Conservation (phyloP, 2,888 invertebrate species). For the Hypena proboscidalis region DNA sequence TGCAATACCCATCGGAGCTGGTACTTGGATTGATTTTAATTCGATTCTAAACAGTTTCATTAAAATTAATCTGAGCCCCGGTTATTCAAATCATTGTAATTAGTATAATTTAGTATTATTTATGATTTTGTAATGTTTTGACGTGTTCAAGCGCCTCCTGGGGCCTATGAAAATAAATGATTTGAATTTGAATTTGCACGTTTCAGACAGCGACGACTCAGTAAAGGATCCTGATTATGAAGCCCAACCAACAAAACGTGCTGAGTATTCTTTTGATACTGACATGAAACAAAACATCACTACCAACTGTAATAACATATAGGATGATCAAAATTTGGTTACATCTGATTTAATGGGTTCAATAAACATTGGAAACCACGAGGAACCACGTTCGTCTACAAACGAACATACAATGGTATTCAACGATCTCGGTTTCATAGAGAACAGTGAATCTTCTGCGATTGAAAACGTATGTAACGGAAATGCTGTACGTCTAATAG, state of each 20-base stretch:
- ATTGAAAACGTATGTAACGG: slow-evolving; percentile 11
- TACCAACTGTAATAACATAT: background rate
- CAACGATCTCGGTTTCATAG: slow-evolving; percentile 7
- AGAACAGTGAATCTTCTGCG: slow-evolving; percentile 6
- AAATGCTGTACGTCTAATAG: slow-evolving; percentile 13
- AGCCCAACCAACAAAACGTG: slow-evolving; percentile 9
- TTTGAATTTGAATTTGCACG: too few relatives aligned
- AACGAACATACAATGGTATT: slow-evolving; percentile 3
- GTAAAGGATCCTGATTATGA: slow-evolving; percentile 18
- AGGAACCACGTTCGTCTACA: slow-evolving; percentile 7
- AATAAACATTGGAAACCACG: background rate
- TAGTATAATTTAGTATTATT: too few relatives aligned
- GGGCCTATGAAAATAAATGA: too few relatives aligned
- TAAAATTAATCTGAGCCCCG: too few relatives aligned
- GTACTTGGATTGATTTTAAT: too few relatives aligned
- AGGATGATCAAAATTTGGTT: background rate
- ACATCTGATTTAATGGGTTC: background rate
- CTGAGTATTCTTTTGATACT: slow-evolving; percentile 7
- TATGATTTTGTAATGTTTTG: too few relatives aligned
- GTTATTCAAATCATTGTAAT: too few relatives aligned
- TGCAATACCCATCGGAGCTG: too few relatives aligned
- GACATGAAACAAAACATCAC: slow-evolving; percentile 1
- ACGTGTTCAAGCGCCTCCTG: too few relatives aligned
- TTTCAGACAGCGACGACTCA: slow-evolving; percentile 13
- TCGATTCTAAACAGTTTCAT: too few relatives aligned